Evolutionary conservation across 2,888 invertebrate genomes (phyloP), one percentile per base, ranked within the genome.

Genomic region (Diarsia dahlii): DNA sequence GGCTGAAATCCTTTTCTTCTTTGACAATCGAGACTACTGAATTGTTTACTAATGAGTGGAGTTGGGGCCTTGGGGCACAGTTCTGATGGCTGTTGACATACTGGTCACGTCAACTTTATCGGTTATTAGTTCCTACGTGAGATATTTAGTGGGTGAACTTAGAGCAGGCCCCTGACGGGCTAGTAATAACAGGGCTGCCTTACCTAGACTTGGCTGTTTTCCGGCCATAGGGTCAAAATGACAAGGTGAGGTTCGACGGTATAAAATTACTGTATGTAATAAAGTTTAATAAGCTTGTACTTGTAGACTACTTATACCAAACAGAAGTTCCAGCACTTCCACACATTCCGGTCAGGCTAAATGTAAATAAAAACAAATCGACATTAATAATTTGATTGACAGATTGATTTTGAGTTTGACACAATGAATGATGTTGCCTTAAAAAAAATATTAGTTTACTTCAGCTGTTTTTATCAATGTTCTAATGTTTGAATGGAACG

Each of bases 371-470:
- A 28, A 46, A 45, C 45, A 28, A 71, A 45, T 12, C 13, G 2
- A 56, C 20, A 46, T 56, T 71, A 50, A 13, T 3, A 2, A 50
- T 73, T 58, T 28, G 39, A 72, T 34, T 56, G 54, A 34, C 45
- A 46, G 23, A 28, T 45, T 23, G 39, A 15, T 15, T 34, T 23
- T 60, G 60, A 62, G 23, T 28, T 28, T 74, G 34, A 18, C 46
- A 52, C 10, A 0, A 3, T 52, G 3, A 34, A n/a, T 45, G 5
- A 46, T 75, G 60, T 75, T 74, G 75, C 75, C 73, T 5, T n/a
- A 8, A 0, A 39, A 39, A 39, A 28, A n/a, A 15, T 18, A 28
- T 60, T 45, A 48, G 8, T 39, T 39, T 39, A 6, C 8, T 23
- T 15, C 0, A 20, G 3, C 3, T 39, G 6, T 48, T 20, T 56